These are phyloP conservation scores for Hyperoplus lanceolatus DNA, from an alignment of 2,797 vertebrate species.

Conservation along the genomic window DNA sequence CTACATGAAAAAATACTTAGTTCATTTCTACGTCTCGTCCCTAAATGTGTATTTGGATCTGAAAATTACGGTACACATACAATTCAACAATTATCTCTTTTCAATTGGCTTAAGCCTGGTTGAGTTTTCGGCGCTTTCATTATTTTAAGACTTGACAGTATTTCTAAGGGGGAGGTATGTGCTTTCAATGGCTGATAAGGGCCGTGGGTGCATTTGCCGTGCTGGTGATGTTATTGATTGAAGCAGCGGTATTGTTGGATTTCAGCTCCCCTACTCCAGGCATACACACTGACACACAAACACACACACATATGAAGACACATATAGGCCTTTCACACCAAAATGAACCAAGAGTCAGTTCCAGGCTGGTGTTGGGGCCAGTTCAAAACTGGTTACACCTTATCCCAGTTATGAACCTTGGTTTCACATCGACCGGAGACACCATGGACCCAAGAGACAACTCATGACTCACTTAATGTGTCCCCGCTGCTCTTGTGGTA, in stretches of 20 bases:
- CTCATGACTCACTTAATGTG: too few relatives aligned
- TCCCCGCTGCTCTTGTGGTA: too few relatives aligned
- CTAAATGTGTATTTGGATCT: neutral
- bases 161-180: constrained; percentile 10
- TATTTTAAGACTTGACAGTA: constrained; percentile 6
- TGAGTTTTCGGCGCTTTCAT: neutral
- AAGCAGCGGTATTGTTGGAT: constrained; percentile 58
- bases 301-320: constrained; percentile 25
- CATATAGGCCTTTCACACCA: too few relatives aligned
- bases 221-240: constrained; percentile 63
- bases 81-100: neutral
- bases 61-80: neutral
- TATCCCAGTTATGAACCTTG: too few relatives aligned
- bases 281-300: constrained; percentile 29
- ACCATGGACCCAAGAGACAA: too few relatives aligned
- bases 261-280: constrained; percentile 36
- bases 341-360: too few relatives aligned
- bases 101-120: neutral
- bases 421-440: too few relatives aligned
- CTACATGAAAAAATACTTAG: neutral
- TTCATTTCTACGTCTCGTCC: neutral
- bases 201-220: constrained; percentile 14
- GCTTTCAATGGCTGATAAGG: constrained; percentile 1
- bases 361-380: too few relatives aligned
- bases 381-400: too few relatives aligned